Base-by-base conservation (phyloP, 2,888 invertebrate species). In the Gymnosoma rotundatum region DNA sequence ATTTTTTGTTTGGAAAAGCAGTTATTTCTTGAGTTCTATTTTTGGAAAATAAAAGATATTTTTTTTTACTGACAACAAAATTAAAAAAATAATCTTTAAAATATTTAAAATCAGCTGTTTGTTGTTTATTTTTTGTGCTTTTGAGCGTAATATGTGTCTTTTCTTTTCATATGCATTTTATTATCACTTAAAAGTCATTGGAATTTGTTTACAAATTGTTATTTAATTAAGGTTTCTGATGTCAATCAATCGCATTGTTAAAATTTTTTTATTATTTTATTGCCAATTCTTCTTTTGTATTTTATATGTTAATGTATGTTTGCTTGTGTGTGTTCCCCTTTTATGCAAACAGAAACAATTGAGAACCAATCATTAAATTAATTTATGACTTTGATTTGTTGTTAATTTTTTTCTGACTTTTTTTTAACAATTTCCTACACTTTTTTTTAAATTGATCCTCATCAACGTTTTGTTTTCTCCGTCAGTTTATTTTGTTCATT, bases 171-270 rank as follows among this genome's bases (percentile, higher is more conserved):
- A 16, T 52, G 20, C 18, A 9, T 61, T 67, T 75, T 38, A 80
- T 84, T 74, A 54, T 38, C 74, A 70, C 70, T 73, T 78, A 64
- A 70, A 81, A 84, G 70, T 84, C 64, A 84, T 78, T 81, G 74
- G 64, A 74, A 84, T 83, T 82, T 86, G 72, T 70, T 75, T 83
- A 67, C 86, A 86, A 86, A 87, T 87, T 87, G 86, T 80, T 86
- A 83, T 86, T 86, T 83, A 86, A 87, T 86, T 87, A 85, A 80
- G 86, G 82, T 87, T 87, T 84, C 86, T 87, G 83, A 75, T 85
- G 86, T 86, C 87, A 87, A 87, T 87, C 87, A 87, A 72, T 67
- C 64, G 70, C 12, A 42, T 4, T 10, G 42, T 54, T 54, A 52
- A 52, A 60, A 50, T 56, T 63, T 36, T 63, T 12, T 32, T 73